A percentile compares a stretch with the other conserved stretches of the same genome.
phyloP scores from a whole-genome alignment of 2,113 vertebrate species.

The Zosterops lateralis region DNA sequence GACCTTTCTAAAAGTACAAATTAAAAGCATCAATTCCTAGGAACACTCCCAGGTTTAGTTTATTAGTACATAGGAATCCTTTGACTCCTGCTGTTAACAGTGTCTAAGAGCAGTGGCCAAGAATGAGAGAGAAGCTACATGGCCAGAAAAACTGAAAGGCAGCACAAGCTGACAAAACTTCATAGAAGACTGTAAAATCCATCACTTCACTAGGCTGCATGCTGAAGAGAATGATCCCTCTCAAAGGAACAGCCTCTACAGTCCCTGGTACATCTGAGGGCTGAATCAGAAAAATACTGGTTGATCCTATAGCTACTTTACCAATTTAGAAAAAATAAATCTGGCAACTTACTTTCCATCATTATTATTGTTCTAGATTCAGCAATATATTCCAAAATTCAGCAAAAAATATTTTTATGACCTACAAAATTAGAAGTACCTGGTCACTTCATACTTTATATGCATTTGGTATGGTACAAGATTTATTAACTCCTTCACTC shows the following conservation, averaged over 20 bases:
- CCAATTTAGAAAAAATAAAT: not conserved
- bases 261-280: not conserved
- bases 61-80: not conserved
- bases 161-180: not conserved
- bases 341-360: not conserved
- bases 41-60: not conserved
- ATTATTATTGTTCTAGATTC: not conserved
- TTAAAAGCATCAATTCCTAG: not conserved
- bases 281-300: not conserved
- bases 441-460: not conserved
- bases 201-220: not conserved
- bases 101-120: not conserved
- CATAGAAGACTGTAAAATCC: not conserved
- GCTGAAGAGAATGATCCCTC: not conserved
- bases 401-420: not conserved
- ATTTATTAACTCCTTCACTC: not conserved
- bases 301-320: not conserved
- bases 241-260: not conserved
- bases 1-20: not conserved
- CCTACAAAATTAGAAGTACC: not conserved
- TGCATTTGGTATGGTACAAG: not conserved
- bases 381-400: not conserved
- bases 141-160: not conserved
- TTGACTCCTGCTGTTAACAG: not conserved
- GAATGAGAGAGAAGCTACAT: not conserved